These are phyloP conservation scores for Zoanthus sociatus DNA, from an alignment of 92 coral and sea anemone genomes.

Conservation along the genomic window DNA sequence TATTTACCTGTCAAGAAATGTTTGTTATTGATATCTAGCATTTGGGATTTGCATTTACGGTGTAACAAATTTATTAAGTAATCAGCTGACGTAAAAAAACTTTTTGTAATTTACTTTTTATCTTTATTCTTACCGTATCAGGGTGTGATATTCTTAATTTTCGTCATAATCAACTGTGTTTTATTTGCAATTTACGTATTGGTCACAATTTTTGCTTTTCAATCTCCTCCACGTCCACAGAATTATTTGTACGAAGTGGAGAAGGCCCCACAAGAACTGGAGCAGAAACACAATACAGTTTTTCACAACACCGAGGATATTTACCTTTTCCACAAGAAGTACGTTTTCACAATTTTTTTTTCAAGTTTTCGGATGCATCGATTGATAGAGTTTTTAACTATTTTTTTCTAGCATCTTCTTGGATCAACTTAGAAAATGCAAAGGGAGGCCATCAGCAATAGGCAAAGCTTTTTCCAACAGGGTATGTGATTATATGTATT, in stretches of 20 bases:
- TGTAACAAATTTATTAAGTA: too few species aligned
- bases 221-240: conserved; percentile 41
- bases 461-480: conserved; percentile 78
- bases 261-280: conserved; percentile 73
- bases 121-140: too few species aligned
- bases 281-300: conserved; percentile 82
- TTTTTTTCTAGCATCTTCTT: conserved; percentile 71
- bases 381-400: background rate
- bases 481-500: conserved; percentile 52
- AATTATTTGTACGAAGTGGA: conserved; percentile 88
- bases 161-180: background rate
- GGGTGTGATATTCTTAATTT: background rate
- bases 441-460: conserved; percentile 75
- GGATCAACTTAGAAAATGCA: conserved; percentile 77
- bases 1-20: too few species aligned
- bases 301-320: conserved; percentile 91
- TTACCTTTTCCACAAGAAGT: conserved; percentile 94
- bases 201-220: background rate
- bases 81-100: too few species aligned
- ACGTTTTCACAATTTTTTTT: conserved; percentile 16
- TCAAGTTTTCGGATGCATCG: background rate
- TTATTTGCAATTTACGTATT: background rate
- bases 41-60: too few species aligned
- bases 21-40: too few species aligned
- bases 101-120: too few species aligned